A percentile compares a stretch with the other conserved stretches of the same genome.
These are phyloP conservation scores for Xestia sexstrigata DNA, from an alignment of 2,888 invertebrate species.

Conservation along the genomic window DNA sequence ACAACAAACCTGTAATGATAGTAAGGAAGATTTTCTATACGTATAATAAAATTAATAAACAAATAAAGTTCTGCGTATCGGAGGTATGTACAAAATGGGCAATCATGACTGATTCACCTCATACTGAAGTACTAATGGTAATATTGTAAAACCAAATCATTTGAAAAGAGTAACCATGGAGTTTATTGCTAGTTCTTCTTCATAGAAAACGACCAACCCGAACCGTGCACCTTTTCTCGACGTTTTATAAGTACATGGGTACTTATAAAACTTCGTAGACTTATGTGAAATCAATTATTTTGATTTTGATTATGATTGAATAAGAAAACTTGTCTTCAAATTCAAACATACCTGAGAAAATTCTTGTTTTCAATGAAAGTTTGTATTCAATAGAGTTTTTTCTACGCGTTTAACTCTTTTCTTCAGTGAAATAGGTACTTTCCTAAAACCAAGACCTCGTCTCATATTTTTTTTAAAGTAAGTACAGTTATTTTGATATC, in stretches of 20 bases:
- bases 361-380: background rate
- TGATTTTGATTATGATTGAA: background rate
- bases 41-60: background rate
- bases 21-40: background rate
- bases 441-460: background rate
- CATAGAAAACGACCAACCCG: too few species aligned
- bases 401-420: constrained; percentile 20
- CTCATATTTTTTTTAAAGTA: background rate
- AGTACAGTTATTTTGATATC: background rate
- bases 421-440: background rate
- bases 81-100: background rate
- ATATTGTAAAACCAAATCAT: too few species aligned
- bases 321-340: background rate
- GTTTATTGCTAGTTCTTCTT: too few species aligned
- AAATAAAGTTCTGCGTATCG: background rate
- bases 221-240: too few species aligned
- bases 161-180: too few species aligned
- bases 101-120: background rate
- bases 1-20: background rate
- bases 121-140: too few species aligned
- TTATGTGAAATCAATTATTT: too few species aligned
- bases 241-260: too few species aligned
- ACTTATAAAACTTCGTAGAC: too few species aligned
- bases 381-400: background rate
- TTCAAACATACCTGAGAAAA: background rate